Evolutionary conservation across 2,888 invertebrate species (phyloP), one percentile per base, ranked within the genome.

Genomic region (Drosophila demipolita): DNA sequence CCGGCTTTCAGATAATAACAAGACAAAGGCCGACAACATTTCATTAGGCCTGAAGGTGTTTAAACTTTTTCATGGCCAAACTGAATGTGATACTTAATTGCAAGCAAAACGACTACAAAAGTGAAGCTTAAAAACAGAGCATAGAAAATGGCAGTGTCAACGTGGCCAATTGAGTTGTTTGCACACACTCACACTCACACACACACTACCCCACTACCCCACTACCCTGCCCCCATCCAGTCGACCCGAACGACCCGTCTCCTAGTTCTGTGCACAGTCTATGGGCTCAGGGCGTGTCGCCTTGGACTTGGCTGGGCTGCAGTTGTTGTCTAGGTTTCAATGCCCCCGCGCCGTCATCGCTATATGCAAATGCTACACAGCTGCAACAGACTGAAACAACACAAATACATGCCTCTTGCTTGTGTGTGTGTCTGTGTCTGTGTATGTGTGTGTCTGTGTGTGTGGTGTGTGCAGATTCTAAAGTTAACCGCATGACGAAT

Each of bases 401-500:
- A 86, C 80, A 62, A 57, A 71, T 55, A 53, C 26, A 42, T 17
- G 49, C 38, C 42, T 64, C 45, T 48, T 29, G 17, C 48, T 17
- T 40, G 45, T 8, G 20, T 64, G 50, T 57, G 48, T 57, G 15
- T 38, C 40, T 48, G 57, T 72, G 54, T 66, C 52, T 50, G 52
- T 55, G 40, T 66, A 29, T 60, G 33, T 64, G 52, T 59, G 62
- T 82, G 70, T 76, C 61, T 87, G 87, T 55, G 45, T 66, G 38
- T 60, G 38, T 64, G 57, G 64, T 82, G 70, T 78, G 66, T 87
- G 87, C 88, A 75, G 80, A 88, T 86, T 90, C 87, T 90, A 88
- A 90, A 87, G 89, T 87, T 90, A 87, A 87, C 90, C 87, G 87
- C 87, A 87, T 87, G 87, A 87, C 87, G 87, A 87, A 90, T 87